These are phyloP conservation scores for Pangasius larnaudii DNA, from an alignment of 2,797 vertebrate genomes.

Conservation along the genomic window DNA sequence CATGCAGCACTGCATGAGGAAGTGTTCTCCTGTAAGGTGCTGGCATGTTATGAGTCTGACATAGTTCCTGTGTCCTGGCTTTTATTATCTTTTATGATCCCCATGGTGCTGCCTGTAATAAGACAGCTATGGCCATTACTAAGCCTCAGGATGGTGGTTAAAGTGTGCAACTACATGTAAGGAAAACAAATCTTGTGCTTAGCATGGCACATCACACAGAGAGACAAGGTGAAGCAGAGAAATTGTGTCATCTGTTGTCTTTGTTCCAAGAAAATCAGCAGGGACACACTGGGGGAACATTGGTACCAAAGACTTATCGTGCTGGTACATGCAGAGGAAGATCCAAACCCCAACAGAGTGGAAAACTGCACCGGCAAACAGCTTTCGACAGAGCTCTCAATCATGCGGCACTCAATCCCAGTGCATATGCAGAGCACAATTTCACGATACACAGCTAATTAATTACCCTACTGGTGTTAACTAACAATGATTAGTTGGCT, in stretches of 20 bases:
- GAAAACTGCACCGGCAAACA: constrained; percentile 6
- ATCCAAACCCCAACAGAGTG: constrained; percentile 39
- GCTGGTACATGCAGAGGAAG: constrained; percentile 43
- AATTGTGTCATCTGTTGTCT: constrained; percentile 9
- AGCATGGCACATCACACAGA: constrained; percentile 5
- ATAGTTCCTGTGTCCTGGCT: constrained; percentile 65
- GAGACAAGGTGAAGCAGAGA: constrained; percentile 12
- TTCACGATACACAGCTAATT: constrained; percentile 26
- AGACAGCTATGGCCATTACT: constrained; percentile 48
- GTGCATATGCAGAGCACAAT: constrained; percentile 1
- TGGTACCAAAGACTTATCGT: constrained; percentile 21
- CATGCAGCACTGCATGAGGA: constrained; percentile 33
- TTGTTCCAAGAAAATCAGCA: constrained; percentile 7
- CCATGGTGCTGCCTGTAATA: constrained; percentile 61
- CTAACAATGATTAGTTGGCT: constrained; percentile 15
- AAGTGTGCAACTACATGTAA: constrained; percentile 20
- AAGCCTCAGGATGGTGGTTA: constrained; percentile 49
- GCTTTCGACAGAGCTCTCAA: constrained; percentile 1
- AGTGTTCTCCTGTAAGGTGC: constrained; percentile 52
- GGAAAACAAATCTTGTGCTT: constrained; percentile 31
- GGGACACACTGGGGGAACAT: background rate
- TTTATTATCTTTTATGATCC: constrained; percentile 62
- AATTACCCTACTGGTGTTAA: background rate
- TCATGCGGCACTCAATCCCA: constrained; percentile 3
- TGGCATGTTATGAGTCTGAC: constrained; percentile 61